phyloP scores from a whole-genome alignment of 2,113 vertebrate species.

The Nipponia nippon region DNA sequence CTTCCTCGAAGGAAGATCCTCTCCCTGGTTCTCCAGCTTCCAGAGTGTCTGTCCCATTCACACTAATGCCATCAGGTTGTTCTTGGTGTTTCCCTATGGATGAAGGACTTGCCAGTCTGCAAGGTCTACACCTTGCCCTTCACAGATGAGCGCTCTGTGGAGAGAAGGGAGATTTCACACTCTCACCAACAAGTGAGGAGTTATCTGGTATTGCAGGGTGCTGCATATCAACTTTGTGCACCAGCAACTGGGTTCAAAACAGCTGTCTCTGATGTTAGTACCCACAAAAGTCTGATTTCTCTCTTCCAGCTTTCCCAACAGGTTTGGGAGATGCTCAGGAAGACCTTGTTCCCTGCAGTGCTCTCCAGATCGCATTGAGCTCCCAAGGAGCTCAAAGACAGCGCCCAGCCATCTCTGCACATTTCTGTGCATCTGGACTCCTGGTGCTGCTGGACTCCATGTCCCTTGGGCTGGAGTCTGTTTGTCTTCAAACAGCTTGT shows the following conservation, averaged over 20 bases:
- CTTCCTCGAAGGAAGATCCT: background rate
- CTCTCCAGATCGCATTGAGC: background rate
- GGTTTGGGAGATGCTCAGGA: background rate
- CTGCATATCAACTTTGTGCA: background rate
- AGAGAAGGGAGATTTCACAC: background rate
- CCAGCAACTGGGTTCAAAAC: background rate
- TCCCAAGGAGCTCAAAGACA: background rate
- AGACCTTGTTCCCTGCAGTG: background rate
- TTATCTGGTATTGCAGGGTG: background rate
- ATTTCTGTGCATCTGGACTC: background rate
- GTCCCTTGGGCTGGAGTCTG: background rate
- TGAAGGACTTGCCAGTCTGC: background rate
- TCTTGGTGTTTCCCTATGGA: background rate
- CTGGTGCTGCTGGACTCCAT: background rate
- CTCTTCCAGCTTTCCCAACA: background rate
- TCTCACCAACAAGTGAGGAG: background rate
- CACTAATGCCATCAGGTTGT: background rate
- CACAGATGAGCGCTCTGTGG: background rate
- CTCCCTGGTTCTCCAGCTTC: background rate
- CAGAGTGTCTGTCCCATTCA: background rate
- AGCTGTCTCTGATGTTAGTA: background rate
- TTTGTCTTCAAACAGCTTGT: background rate
- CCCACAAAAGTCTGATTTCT: background rate
- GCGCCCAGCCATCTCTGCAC: background rate
- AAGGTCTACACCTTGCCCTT: background rate